Conservation (phyloP, 2,888 invertebrate species). For the Aleiodes alternator region DNA sequence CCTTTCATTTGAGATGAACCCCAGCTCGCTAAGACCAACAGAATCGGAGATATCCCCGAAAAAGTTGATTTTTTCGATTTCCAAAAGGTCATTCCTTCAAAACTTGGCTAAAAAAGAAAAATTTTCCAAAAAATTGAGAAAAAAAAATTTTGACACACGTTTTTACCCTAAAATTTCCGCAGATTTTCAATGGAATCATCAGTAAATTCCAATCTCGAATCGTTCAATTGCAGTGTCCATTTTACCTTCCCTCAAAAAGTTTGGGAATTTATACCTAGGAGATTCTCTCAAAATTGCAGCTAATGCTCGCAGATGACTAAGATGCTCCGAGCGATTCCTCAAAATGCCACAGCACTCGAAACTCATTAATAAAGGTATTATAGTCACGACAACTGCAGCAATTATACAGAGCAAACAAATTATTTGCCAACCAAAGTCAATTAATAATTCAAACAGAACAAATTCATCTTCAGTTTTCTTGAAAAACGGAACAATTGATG, state of each 20-base stretch:
- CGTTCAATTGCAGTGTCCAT: too few relatives aligned
- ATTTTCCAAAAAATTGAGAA: too few relatives aligned
- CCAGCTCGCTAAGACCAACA: too few relatives aligned
- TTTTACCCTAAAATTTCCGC: too few relatives aligned
- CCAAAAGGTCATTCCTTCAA: too few relatives aligned
- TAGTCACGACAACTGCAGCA: conserved; percentile 52
- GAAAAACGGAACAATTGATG: conserved; percentile 63
- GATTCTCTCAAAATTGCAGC: conserved; percentile 54
- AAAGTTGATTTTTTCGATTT: too few relatives aligned
- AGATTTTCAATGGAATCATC: too few relatives aligned
- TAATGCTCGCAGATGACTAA: conserved; percentile 62
- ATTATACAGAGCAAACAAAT: conserved; percentile 56
- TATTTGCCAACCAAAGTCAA: conserved; percentile 63
- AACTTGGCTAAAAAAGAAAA: too few relatives aligned
- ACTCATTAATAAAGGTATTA: conserved; percentile 54
- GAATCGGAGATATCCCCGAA: too few relatives aligned
- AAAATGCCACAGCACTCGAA: conserved; percentile 59
- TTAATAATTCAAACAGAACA: conserved; percentile 37
- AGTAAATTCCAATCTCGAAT: too few relatives aligned
- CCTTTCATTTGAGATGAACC: too few relatives aligned
- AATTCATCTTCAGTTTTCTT: conserved; percentile 5
- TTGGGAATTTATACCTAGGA: conserved; percentile 46
- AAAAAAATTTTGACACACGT: too few relatives aligned
- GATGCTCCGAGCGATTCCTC: conserved; percentile 63
- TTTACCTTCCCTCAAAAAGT: not conserved